phyloP scores from a whole-genome alignment of 2,888 invertebrate genomes.

The Meteorus colon region DNA sequence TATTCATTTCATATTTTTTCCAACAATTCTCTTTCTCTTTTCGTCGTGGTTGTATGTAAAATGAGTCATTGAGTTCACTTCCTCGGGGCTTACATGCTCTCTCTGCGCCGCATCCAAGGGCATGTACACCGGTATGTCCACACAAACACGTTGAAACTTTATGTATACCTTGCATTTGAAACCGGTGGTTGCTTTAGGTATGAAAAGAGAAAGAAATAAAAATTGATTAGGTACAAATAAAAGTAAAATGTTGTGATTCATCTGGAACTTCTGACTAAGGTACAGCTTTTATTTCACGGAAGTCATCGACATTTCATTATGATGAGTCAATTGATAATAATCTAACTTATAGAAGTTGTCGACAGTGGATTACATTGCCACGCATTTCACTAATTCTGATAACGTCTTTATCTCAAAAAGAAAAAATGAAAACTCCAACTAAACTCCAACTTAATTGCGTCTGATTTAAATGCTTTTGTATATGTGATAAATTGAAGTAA shows the following conservation, averaged over 20 bases:
- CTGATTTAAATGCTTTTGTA: slow-evolving; percentile 17
- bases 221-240: slow-evolving; percentile 35
- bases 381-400: slow-evolving; percentile 9
- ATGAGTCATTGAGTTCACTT: slow-evolving; percentile 7
- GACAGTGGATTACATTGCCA: background rate
- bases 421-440: too few species aligned
- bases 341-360: background rate
- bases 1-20: background rate
- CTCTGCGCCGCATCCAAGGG: background rate
- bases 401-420: background rate
- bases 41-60: background rate
- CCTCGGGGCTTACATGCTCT: slow-evolving; percentile 7
- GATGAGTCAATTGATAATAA: slow-evolving; percentile 61
- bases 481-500: slow-evolving; percentile 12
- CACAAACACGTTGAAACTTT: background rate
- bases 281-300: slow-evolving; percentile 55
- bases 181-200: background rate
- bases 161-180: background rate
- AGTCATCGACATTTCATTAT: slow-evolving; percentile 55
- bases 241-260: slow-evolving; percentile 64
- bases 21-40: background rate
- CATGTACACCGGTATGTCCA: background rate
- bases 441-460: slow-evolving; percentile 5
- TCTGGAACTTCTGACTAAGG: slow-evolving; percentile 58
- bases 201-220: background rate